Base-by-base conservation (phyloP, 2,888 invertebrate species). In the Shargacucullia verbasci region DNA sequence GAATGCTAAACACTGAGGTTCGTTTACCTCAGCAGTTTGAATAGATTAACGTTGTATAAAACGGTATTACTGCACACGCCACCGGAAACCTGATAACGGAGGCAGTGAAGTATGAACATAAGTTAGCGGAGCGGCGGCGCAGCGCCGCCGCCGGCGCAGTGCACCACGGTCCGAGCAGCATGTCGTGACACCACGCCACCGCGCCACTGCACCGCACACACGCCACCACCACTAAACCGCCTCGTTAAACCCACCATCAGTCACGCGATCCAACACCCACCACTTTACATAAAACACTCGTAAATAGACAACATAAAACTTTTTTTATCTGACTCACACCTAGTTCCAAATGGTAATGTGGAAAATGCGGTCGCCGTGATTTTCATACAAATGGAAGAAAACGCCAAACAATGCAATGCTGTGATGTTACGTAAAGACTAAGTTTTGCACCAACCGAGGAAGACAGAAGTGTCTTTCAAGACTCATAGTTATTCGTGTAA, bases 31-130 rank as follows among this genome's bases (percentile, higher is more conserved):
- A 68, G 73, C 55, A 55, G 66, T 77, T 80, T 80, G 81, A 82
- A 84, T 84, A 83, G 73, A 82, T 80, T 78, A 79, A 76, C 60
- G 53, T 69, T 52, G 69, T 70, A 76, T 66, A 75, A 69, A 76
- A 71, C 61, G 61, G 62, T 59, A 59, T 73, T 60, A 70, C 75
- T 75, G 78, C 78, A 81, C 83, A 83, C 83, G 84, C 84, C 73
- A 85, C 76, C 78, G 88, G 87, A 86, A 86, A 77, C 66, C 59
- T 62, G 87, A 88, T 88, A 88, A 79, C 71, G 64, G 66, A 73
- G 70, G 75, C 77, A 78, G 83, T 78, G 83, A 82, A 78, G 79
- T 83, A 81, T 79, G 69, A 73, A 79, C 81, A 74, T 81, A 80
- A 82, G 81, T 80, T 81, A 79, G 74, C 73, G 61, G 63, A 61